Base-by-base conservation (phyloP, 2,113 vertebrate genomes). In the Anoplopoma fimbria region DNA sequence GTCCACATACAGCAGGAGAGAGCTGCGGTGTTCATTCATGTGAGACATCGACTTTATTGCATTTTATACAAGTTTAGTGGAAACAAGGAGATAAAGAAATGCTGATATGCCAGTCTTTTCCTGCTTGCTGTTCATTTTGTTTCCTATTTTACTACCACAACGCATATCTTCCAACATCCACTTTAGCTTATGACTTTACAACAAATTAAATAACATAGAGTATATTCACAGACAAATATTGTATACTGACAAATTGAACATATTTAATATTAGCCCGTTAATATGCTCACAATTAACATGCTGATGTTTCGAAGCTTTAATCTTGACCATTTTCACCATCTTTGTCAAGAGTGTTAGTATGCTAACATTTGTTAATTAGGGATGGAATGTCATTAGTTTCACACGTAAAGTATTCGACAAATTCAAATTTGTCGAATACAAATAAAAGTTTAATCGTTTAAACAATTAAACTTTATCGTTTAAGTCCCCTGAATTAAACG, bases 51-150 rank as follows among this genome's bases (percentile, higher is more conserved):
- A 79, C 64, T 84, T 86, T 53, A 86, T 71, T 85, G 61, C 69
- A 31, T 86, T 85, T 77, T 9, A 6, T 58, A 77, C 51, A 65
- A 36, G 15, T 82, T 82, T 29, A 68, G 27, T 31, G 75, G 63
- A 31, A 77, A 55, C 21, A 49, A 33, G 15, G 19, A 80, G 91
- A 89, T 87, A 88, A 84, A 79, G 60, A 85, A 86, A 67, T 40
- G 85, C 74, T 80, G 88, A 83, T 81, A 60, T 67, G 4, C 12
- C 14, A 33, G 58, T 73, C 67, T 70, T 69, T 62, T 34, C 40
- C 15, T 27, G n/a, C 64, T 55, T 82, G 23, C 12, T 62, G 9
- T 69, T 67, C 38, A 36, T 74, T 83, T 25, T 27, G 23, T 33
- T 51, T 77, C 29, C 13, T 27, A 4, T 77, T 76, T 75, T 15